Base-by-base conservation (phyloP, 2,888 invertebrate genomes). In the Ischnura elegans region DNA sequence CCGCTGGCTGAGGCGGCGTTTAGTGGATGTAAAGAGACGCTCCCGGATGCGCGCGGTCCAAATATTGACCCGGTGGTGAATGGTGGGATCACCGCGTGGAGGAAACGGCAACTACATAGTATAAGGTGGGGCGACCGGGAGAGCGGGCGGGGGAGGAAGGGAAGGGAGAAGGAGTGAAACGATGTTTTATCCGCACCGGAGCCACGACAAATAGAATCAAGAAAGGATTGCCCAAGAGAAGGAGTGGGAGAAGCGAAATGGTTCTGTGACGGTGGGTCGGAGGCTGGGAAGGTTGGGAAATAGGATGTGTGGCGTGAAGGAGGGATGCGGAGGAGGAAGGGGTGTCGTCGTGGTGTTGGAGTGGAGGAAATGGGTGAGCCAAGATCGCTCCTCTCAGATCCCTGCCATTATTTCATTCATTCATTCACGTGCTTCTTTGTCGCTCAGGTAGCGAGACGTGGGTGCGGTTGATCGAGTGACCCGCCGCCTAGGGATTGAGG, bases 31-130 rank as follows among this genome's bases (percentile, higher is more conserved):
- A 42, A 25, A 42, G 61, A 90, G 90, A n/a, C 55, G 43, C 90
- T 90, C 90, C 90, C 90, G 90, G 90, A 90, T 90, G 90, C 61
- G 42, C 90, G 90, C 90, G 90, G 90, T 90, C 90, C 90, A 90
- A 90, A 90, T 90, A 90, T 90, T 90, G 90, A 90, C 90, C 90
- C 55, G 55, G 76, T 43, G 42, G 61, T 90, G 43, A 90, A 90
- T 90, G 66, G 86, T 46, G 8, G 86, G 86, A 86, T 86, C 86
- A 45, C 90, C 43, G 51, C 51, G 36, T 25, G 55, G 55, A 87
- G 51, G 86, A 46, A 86, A 46, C 46, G 43, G 86, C 25, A n/a
- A 46, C 51, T 51, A 51, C 45, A n/a, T n/a, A n/a, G n/a, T n/a
- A n/a, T 45, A 46, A 46, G 46, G 86, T 36, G 43, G 42, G 61